Percentiles rank a stretch among this genome's conserved stretches.
Conservation (phyloP, 2,113 vertebrate genomes). For the human (Homo sapiens) region GRCh38 chr15:86893501-86894000, state of each 20-base stretch:
- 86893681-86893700: background rate
- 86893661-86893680: background rate
- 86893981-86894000: background rate
- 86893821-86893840: background rate
- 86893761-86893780: background rate
- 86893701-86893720: background rate
- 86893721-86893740: background rate
- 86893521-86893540: slow-evolving; percentile 88
- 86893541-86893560: slow-evolving; percentile 87
- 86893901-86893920: background rate
- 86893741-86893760: background rate
- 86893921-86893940: background rate
- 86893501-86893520: slow-evolving; percentile 87
- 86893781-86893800: background rate
- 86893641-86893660: background rate
- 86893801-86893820: background rate
- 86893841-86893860: background rate
- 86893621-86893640: slow-evolving; percentile 41
- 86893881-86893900: background rate
- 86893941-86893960: background rate
- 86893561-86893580: slow-evolving; percentile 86
- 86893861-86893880: background rate
- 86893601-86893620: slow-evolving; percentile 51
- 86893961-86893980: background rate
- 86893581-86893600: slow-evolving; percentile 79